Conservation (phyloP, 2,797 vertebrate genomes). For the Chrosomus eos region DNA sequence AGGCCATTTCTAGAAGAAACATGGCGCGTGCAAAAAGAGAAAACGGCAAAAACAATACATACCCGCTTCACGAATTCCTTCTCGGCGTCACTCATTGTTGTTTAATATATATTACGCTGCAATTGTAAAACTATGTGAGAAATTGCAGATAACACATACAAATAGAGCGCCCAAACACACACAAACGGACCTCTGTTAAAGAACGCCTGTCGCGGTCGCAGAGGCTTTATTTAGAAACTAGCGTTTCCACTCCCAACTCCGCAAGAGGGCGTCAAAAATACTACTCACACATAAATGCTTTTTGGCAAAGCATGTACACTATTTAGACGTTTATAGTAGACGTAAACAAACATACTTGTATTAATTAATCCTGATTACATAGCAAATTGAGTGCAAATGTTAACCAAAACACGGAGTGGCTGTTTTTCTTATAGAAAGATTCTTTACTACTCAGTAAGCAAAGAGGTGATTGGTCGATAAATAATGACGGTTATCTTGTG, state of each 20-base stretch:
- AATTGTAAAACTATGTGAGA: not conserved
- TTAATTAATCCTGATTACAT: not conserved
- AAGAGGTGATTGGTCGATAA: constrained; percentile 2
- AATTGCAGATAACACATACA: not conserved
- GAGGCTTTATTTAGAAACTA: constrained; percentile 16
- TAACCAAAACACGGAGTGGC: not conserved
- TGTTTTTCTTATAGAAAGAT: not conserved
- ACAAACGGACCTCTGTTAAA: not conserved
- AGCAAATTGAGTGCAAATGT: not conserved
- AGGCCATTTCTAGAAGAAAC: constrained; percentile 36
- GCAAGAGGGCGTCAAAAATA: constrained; percentile 10
- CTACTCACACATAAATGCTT: not conserved
- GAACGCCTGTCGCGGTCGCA: not conserved
- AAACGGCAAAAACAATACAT: constrained; percentile 13
- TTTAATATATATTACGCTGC: not conserved
- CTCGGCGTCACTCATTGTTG: constrained; percentile 45
- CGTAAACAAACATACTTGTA: too few species aligned
- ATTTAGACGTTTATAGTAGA: not conserved
- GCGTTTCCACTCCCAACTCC: constrained; percentile 3
- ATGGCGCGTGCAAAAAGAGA: constrained; percentile 15
- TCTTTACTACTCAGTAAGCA: constrained; percentile 24
- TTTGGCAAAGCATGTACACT: too few species aligned
- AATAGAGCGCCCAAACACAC: not conserved
- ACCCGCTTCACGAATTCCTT: constrained; percentile 42
- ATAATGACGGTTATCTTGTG: not conserved